phyloP scores from a whole-genome alignment of 2,797 vertebrate genomes.

The Tauraco hartlaubi region DNA sequence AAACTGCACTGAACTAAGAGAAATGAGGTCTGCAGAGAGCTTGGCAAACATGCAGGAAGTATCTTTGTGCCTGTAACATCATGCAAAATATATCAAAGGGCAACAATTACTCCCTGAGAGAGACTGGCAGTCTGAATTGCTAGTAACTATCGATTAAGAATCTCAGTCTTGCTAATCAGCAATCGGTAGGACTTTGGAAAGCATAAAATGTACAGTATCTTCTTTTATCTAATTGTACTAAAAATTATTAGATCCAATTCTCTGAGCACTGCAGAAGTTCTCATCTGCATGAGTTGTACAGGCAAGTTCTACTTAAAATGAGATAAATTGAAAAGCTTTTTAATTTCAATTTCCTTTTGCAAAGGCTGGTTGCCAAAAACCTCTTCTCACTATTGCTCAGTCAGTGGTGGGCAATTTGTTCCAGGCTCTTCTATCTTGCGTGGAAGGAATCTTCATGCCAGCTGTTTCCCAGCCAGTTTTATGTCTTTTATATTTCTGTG shows the following conservation, averaged over 20 bases:
- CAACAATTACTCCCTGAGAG: neutral
- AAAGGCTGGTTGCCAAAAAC: slow-evolving; percentile 18
- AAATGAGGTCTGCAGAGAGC: neutral
- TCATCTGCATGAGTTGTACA: neutral
- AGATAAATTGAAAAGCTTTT: neutral
- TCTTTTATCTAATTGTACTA: neutral
- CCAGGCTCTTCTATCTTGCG: neutral
- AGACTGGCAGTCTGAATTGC: neutral
- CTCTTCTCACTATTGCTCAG: neutral
- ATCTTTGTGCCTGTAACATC: neutral
- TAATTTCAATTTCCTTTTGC: slow-evolving; percentile 27
- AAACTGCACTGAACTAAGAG: neutral
- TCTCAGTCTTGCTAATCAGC: neutral
- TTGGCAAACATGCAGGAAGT: neutral
- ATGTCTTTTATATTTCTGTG: neutral
- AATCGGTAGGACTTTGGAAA: neutral
- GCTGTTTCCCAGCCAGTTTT: neutral
- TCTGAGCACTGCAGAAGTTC: neutral
- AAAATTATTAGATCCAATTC: neutral
- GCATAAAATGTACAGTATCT: neutral
- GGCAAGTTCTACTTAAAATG: neutral
- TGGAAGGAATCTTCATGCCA: neutral
- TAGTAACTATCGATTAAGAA: neutral
- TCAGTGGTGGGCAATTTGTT: neutral
- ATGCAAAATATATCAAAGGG: neutral